A percentile compares a stretch with the other conserved stretches of the same genome.
These are phyloP conservation scores for Heliconius eleuchia DNA, from an alignment of 1,140 invertebrate genomes.

Conservation along the genomic window DNA sequence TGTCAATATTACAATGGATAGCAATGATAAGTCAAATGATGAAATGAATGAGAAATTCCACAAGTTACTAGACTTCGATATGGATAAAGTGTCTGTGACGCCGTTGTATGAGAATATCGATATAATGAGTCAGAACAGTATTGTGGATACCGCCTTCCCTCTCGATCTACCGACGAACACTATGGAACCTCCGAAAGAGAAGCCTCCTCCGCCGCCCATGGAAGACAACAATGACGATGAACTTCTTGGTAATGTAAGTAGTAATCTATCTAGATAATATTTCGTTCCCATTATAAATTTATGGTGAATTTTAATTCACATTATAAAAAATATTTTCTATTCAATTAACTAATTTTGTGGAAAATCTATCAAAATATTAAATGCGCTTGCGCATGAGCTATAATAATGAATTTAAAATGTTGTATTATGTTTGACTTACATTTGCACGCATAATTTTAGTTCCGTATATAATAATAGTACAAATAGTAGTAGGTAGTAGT, in stretches of 20 bases:
- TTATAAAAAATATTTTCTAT: no score
- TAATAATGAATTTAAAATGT: no score
- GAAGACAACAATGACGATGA: slow-evolving; percentile 79
- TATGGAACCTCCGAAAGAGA: slow-evolving; percentile 91
- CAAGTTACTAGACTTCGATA: slow-evolving; percentile 51
- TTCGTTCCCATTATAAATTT: no score
- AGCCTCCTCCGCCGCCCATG: slow-evolving; percentile 91
- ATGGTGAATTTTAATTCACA: no score
- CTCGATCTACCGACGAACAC: slow-evolving; percentile 82
- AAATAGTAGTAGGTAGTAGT: not conserved
- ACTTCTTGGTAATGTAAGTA: slow-evolving; percentile 72
- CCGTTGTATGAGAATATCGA: slow-evolving; percentile 84
- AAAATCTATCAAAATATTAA: no score
- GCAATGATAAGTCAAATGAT: slow-evolving; percentile 34
- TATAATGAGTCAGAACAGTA: slow-evolving; percentile 77
- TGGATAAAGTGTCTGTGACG: slow-evolving; percentile 66
- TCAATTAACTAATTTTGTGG: no score
- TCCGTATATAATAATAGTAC: not conserved
- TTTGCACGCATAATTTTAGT: no score
- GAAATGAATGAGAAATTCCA: slow-evolving; percentile 42
- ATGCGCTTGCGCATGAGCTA: no score
- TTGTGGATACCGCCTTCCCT: slow-evolving; percentile 63
- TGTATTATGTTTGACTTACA: no score
- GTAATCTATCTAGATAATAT: not conserved
- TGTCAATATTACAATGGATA: slow-evolving; percentile 52